Evolutionary conservation across 2,797 vertebrate species (phyloP), one percentile per base, ranked within the genome.

Genomic region (Characodon lateralis): DNA sequence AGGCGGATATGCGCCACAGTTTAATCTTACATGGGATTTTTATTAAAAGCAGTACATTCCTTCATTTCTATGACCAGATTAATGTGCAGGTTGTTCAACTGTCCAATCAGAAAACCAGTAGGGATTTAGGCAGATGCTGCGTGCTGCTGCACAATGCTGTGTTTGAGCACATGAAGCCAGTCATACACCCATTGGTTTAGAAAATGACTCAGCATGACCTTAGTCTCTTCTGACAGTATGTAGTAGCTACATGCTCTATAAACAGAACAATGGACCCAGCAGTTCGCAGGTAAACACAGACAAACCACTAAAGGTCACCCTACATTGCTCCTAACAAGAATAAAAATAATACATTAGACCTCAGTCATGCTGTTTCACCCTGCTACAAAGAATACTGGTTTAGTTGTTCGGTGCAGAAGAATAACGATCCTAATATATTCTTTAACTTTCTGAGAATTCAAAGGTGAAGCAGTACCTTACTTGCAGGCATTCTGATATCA

Each of bases 301-400:
- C 71, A 2, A 78, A 85, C 51, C 10, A 26, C 74, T 81, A 95
- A 95, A 95, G 95, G 95, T 95, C 94, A 95, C 83, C 79, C 80
- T 82, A 87, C 90, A 92, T 88, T 87, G 85, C 86, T 91, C 76
- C 93, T 93, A 95, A 95, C 94, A 93, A 93, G 94, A 95, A 94
- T 91, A 93, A 94, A 94, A 94, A 94, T 94, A 93, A 93, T 94
- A 91, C 91, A 92, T 85, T 82, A 82, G 86, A 83, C 82, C 76
- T 72, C 79, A 3, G 84, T 80, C 87, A 85, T 88, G 87, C 86
- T 78, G 43, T 91, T 89, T 89, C 87, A 88, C 89, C 85, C 84
- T 87, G 73, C 87, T 70, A 50, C 78, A 80, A 73, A 87, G 77
- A 78, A 80, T 46, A 53, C 16, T 51, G 72, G 61, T 70, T 73